Conservation (phyloP, 2,113 vertebrate species). For the Excalfactoria chinensis region DNA sequence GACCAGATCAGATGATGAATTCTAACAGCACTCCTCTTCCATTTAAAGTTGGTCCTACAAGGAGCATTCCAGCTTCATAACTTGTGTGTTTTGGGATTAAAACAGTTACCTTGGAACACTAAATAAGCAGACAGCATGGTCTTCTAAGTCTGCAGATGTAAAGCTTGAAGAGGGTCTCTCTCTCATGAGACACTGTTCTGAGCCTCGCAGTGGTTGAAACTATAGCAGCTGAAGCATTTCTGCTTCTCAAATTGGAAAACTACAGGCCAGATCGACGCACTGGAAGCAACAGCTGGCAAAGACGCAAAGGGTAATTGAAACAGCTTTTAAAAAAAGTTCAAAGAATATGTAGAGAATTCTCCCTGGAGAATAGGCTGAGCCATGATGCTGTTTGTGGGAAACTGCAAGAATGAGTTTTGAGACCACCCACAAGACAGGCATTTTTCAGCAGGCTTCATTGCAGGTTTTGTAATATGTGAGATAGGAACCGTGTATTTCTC, state of each 20-base stretch:
- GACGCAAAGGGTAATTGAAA: conserved; percentile 28
- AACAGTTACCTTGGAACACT: not conserved
- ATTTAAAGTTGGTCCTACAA: not conserved
- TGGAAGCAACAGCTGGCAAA: conserved; percentile 27
- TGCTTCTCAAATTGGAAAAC: not conserved
- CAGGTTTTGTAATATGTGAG: not conserved
- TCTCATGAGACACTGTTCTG: not conserved
- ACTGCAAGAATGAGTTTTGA: not conserved
- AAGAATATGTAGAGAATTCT: not conserved
- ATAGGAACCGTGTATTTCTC: not conserved
- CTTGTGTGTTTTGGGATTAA: not conserved
- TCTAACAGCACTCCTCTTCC: not conserved
- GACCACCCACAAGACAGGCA: not conserved
- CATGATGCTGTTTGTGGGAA: not conserved
- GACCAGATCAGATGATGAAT: not conserved
- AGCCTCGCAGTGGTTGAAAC: not conserved
- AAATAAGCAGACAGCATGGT: not conserved
- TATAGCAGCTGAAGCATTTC: not conserved
- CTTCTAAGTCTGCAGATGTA: not conserved
- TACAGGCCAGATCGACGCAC: not conserved
- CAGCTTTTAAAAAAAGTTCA: conserved; percentile 6
- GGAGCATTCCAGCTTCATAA: not conserved
- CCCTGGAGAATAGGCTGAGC: not conserved
- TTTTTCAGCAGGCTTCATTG: conserved; percentile 4
- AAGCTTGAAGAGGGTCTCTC: not conserved